Percentiles rank a stretch among this genome's conserved stretches.
Conservation (phyloP, 2,113 vertebrate species). For the Paedocypris sp. region DNA sequence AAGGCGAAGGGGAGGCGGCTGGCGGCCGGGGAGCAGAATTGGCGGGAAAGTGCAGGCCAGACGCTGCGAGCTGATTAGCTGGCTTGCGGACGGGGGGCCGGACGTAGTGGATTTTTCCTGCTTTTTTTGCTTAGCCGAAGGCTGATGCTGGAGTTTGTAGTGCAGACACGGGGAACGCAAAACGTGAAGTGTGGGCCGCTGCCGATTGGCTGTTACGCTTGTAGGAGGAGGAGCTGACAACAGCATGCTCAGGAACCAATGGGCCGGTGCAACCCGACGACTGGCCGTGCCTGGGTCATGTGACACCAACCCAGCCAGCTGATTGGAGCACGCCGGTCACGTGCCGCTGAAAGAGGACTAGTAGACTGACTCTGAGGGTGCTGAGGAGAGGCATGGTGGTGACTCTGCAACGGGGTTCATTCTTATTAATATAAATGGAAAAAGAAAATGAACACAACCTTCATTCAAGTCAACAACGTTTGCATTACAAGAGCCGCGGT, state of each 20-base stretch:
- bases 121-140: slow-evolving; percentile 99
- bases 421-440: slow-evolving; percentile 99
- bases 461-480: slow-evolving; percentile 76
- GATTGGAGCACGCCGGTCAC: slow-evolving; percentile 99
- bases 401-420: slow-evolving; percentile 99
- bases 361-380: slow-evolving; percentile 99
- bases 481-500: slow-evolving; percentile 43
- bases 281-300: slow-evolving; percentile 99
- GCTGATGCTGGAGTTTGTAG: slow-evolving; percentile 98
- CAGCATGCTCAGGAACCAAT: slow-evolving; percentile 99
- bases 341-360: slow-evolving; percentile 99
- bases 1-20: slow-evolving; percentile 99
- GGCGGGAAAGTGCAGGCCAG: slow-evolving; percentile 99
- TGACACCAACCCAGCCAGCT: slow-evolving; percentile 99
- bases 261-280: slow-evolving; percentile 99
- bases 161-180: slow-evolving; percentile 98
- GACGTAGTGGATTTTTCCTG: slow-evolving; percentile 95
- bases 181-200: slow-evolving; percentile 98
- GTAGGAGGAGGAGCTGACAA: slow-evolving; percentile 86
- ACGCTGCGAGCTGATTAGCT: slow-evolving; percentile 99
- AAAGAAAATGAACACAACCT: slow-evolving; percentile 89
- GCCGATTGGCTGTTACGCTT: slow-evolving; percentile 98
- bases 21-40: slow-evolving; percentile 99
- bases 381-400: slow-evolving; percentile 99
- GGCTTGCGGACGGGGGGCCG: slow-evolving; percentile 78